A percentile compares a stretch with the other conserved stretches of the same genome.
These are phyloP conservation scores for Rhodinocichla rosea DNA, from an alignment of 2,113 vertebrate genomes.

Conservation along the genomic window DNA sequence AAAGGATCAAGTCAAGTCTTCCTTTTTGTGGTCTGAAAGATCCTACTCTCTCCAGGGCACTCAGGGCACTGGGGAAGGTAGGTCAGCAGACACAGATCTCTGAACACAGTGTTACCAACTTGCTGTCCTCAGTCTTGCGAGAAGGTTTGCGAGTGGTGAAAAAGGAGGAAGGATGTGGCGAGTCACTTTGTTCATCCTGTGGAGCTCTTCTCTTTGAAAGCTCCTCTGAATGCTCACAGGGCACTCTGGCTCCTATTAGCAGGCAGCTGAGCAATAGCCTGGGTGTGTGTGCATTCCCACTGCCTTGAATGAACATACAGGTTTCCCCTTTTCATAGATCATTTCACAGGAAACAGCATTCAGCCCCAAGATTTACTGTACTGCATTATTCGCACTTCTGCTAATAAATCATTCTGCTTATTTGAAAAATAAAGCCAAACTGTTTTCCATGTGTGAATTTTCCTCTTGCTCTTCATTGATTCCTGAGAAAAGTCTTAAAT, in stretches of 20 bases:
- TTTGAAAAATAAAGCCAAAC: constrained; percentile 17
- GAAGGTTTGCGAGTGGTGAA: neutral
- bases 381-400: neutral
- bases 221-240: neutral
- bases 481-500: neutral
- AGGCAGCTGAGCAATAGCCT: neutral
- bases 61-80: neutral
- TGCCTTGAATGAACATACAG: neutral
- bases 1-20: neutral
- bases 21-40: neutral
- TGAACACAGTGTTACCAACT: neutral
- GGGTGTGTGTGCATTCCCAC: neutral
- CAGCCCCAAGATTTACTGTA: neutral
- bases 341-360: constrained; percentile 32
- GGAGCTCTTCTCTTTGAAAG: constrained; percentile 16
- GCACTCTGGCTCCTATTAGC: constrained; percentile 1
- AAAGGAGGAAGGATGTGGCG: constrained; percentile 18
- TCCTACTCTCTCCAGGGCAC: neutral
- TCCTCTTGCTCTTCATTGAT: neutral
- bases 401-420: constrained; percentile 36
- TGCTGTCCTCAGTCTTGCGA: neutral
- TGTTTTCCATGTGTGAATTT: constrained; percentile 29
- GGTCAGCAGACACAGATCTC: neutral
- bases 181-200: neutral
- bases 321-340: constrained; percentile 26